These are phyloP conservation scores for Zhuqinia jingwanae DNA, from an alignment of 2,888 invertebrate species.

Conservation along the genomic window DNA sequence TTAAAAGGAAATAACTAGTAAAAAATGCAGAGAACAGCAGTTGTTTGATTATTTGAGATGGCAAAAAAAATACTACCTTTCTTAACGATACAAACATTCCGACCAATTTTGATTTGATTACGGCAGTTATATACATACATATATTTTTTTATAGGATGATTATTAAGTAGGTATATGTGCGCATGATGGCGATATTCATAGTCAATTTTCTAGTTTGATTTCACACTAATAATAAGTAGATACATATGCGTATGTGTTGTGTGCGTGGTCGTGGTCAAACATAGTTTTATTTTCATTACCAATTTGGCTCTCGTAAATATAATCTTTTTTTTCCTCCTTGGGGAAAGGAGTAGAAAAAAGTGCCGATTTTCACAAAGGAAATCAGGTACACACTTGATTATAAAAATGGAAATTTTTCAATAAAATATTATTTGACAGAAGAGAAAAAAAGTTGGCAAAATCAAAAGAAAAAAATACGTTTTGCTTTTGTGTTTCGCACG, in stretches of 20 bases:
- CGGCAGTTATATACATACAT: conserved; percentile 30
- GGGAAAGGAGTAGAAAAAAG: neutral
- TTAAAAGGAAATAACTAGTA: conserved; percentile 35
- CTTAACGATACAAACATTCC: conserved; percentile 36
- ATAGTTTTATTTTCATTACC: conserved; percentile 3
- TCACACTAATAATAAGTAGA: neutral
- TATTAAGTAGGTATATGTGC: too few relatives aligned
- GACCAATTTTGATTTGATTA: conserved; percentile 36
- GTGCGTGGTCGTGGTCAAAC: conserved; percentile 2
- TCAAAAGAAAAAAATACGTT: neutral
- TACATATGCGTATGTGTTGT: conserved; percentile 31
- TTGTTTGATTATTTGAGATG: conserved; percentile 40
- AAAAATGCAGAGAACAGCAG: neutral
- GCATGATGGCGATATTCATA: conserved; percentile 10
- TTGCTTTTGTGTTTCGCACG: too few relatives aligned
- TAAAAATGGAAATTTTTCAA: neutral
- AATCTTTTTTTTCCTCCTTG: neutral
- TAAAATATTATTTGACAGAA: neutral
- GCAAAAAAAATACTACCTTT: conserved; percentile 22
- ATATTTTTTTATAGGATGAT: too few relatives aligned
- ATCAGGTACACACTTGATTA: neutral
- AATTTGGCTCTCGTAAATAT: conserved; percentile 28
- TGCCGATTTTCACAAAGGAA: conserved; percentile 29
- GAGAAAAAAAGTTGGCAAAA: conserved; percentile 23
- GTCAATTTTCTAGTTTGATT: neutral